Conservation (phyloP, 2,797 vertebrate species). For the Neoniphon sammara region DNA sequence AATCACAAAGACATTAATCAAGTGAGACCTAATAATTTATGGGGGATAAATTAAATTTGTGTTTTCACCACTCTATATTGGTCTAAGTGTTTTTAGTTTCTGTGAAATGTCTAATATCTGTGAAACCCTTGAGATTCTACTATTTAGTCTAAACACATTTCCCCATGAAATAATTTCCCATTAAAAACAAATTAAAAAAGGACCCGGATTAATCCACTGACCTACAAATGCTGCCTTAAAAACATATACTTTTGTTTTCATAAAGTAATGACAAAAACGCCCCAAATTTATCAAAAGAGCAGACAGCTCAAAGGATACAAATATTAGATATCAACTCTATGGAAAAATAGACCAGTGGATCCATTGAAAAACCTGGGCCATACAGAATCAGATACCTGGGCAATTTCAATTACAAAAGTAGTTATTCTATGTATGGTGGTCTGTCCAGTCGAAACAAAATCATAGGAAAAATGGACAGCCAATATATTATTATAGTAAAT, state of each 20-base stretch:
- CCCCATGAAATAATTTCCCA: conserved; percentile 17
- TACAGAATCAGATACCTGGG: conserved; percentile 59
- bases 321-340: conserved; percentile 56
- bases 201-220: conserved; percentile 39
- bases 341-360: conserved; percentile 58
- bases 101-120: conserved; percentile 33
- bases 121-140: conserved; percentile 35
- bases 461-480: conserved; percentile 71
- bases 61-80: conserved; percentile 24
- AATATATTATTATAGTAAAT: conserved; percentile 81
- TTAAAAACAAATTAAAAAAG: conserved; percentile 34
- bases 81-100: conserved; percentile 22
- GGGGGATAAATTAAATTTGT: conserved; percentile 7
- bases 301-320: conserved; percentile 43
- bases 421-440: conserved; percentile 76
- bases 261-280: conserved; percentile 48
- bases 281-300: not conserved
- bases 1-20: conserved; percentile 47
- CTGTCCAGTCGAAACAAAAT: conserved; percentile 73
- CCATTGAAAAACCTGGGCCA: conserved; percentile 47
- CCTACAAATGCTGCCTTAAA: conserved; percentile 34
- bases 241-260: conserved; percentile 21
- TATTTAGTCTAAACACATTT: conserved; percentile 25
- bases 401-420: conserved; percentile 70
- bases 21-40: conserved; percentile 33